Base-by-base conservation (phyloP, 2,113 vertebrate species). In the Falcunculus frontatus region DNA sequence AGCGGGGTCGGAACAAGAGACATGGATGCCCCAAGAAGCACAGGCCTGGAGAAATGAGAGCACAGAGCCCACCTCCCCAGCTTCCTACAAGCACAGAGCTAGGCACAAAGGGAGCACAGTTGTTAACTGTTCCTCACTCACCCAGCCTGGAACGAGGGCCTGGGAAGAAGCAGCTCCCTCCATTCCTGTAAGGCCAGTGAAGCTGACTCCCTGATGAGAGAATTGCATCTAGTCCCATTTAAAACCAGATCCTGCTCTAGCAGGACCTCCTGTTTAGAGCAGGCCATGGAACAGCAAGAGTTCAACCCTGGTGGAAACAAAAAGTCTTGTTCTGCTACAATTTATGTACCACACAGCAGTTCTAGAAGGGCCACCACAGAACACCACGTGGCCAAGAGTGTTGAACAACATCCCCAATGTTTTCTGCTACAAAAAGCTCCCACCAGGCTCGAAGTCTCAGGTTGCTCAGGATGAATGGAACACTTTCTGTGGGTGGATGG, bases 71-170 rank as follows among this genome's bases (percentile, higher is more conserved):
- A 22, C 47, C 39, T 60, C 52, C 35, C 30, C 73, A 87, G 94
- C 62, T 47, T 69, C 62, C n/a, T 65, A 32, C 27, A 41, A 11
- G 30, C 67, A n/a, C 0, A 0, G 69, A 47, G 46, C 2, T 6
- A 67, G 79, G 86, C 79, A 90, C 57, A 11, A 83, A 59, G 27
- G 42, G 56, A 89, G 70, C 69, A 53, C 5, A 62, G 93, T 16
- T 89, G 49, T 33, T 19, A 80, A 37, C 25, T 4, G 49, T 18
- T 85, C 72, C 76, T 70, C 52, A 12, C 23, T 77, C 26, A 59
- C 5, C 33, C 4, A 3, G 85, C 73, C 79, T 56, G 50, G 52
- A 84, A 49, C 0, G 2, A 76, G 26, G 41, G 83, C 42, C 49
- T 72, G 68, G 59, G 50, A 86, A 86, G 73, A 72, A 47, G 17